Conservation (phyloP, 2,113 vertebrate species). For the Saimiri boliviensis region DNA sequence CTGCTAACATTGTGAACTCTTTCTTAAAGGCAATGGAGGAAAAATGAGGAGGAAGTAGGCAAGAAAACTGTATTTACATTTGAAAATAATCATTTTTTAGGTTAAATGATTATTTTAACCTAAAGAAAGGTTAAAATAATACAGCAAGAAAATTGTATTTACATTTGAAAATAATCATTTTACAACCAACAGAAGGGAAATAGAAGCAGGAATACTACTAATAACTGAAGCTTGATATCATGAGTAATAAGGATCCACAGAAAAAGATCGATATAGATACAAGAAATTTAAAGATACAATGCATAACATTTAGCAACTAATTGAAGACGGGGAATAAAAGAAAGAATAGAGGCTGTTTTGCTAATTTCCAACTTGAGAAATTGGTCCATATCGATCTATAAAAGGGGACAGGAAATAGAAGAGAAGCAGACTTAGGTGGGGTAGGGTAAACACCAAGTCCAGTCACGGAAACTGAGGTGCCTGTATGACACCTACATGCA, state of each 20-base stretch:
- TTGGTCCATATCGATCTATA: neutral
- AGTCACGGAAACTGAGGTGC: neutral
- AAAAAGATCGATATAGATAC: neutral
- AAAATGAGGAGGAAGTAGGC: neutral
- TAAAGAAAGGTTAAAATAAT: no score
- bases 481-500: neutral
- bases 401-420: neutral
- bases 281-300: neutral
- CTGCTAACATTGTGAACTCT: neutral
- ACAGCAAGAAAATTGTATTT: neutral
- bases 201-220: neutral
- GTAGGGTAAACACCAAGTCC: neutral
- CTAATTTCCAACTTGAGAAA: constrained; percentile 17
- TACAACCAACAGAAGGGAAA: neutral
- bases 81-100: neutral
- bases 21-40: neutral
- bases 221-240: neutral
- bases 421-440: neutral
- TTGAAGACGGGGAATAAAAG: neutral
- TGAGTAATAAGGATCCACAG: neutral
- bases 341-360: neutral
- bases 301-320: neutral
- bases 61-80: neutral
- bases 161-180: neutral
- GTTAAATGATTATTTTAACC: no score